These are phyloP conservation scores for Scrobipalpa atriplicella DNA, from an alignment of 2,888 invertebrate genomes.

Conservation along the genomic window DNA sequence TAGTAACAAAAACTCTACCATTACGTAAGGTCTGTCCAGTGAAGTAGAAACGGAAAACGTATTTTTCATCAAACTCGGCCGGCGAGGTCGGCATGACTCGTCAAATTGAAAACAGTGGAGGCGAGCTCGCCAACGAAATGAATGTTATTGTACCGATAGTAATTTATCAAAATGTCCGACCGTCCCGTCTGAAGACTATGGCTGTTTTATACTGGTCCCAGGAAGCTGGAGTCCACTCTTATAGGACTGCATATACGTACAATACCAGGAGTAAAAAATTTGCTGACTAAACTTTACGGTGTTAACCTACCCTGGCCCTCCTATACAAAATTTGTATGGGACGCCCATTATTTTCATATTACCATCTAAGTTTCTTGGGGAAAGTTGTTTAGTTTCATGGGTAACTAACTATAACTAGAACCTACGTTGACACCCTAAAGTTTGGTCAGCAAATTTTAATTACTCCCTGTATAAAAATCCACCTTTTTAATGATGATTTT, in stretches of 20 bases:
- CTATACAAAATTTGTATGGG: no score
- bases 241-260: not conserved
- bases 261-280: not conserved
- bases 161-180: conserved; percentile 76
- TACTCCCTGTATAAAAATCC: no score
- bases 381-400: no score
- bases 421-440: no score
- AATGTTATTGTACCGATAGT: conserved; percentile 71
- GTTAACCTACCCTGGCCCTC: no score
- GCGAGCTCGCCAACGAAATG: conserved; percentile 54
- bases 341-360: not conserved
- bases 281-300: not conserved
- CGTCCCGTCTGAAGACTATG: conserved; percentile 41
- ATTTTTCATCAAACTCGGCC: conserved; percentile 53
- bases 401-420: no score
- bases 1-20: conserved; percentile 42
- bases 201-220: conserved; percentile 36
- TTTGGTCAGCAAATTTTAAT: no score
- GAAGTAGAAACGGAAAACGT: conserved; percentile 56
- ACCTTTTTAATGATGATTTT: no score
- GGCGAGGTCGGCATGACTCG: conserved; percentile 62
- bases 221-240: not conserved
- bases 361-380: no score
- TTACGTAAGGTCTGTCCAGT: conserved; percentile 48
- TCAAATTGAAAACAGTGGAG: conserved; percentile 65